Evolutionary conservation across 2,888 invertebrate genomes (phyloP).

Genomic region (Hypolimnas misippus): DNA sequence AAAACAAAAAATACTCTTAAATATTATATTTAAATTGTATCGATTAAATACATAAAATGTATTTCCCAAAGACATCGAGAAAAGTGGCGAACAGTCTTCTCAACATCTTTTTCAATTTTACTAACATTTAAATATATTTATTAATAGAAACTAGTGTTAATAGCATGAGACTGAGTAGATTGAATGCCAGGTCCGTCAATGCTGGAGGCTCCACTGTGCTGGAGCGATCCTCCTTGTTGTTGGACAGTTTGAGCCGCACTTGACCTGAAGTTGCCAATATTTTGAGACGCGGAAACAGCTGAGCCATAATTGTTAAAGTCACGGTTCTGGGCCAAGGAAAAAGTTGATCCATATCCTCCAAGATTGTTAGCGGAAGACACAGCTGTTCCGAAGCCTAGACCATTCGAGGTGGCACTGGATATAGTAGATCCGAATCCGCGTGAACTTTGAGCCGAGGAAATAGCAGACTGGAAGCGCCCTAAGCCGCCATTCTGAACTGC

Average conservation of each 20-base stretch:
- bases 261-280: slow-evolving; percentile 54
- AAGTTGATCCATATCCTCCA: slow-evolving; percentile 52
- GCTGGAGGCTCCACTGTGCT: slow-evolving; percentile 64
- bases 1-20: no score
- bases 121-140: slow-evolving; percentile 8
- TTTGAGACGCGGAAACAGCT: slow-evolving; percentile 65
- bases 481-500: slow-evolving; percentile 51
- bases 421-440: slow-evolving; percentile 46
- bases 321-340: slow-evolving; percentile 55
- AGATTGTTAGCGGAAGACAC: slow-evolving; percentile 55
- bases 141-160: slow-evolving; percentile 63
- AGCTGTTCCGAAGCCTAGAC: slow-evolving; percentile 56
- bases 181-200: slow-evolving; percentile 65
- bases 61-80: slow-evolving; percentile 59
- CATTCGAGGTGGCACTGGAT: slow-evolving; percentile 47
- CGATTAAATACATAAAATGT: neutral
- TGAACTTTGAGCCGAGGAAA: slow-evolving; percentile 24
- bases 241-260: slow-evolving; percentile 64
- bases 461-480: slow-evolving; percentile 29
- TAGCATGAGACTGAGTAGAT: slow-evolving; percentile 59
- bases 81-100: slow-evolving; percentile 69
- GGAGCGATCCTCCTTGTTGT: slow-evolving; percentile 54
- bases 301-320: slow-evolving; percentile 50
- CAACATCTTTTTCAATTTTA: slow-evolving; percentile 52
- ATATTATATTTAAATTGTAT: neutral